phyloP scores from a whole-genome alignment of 1,140 invertebrate genomes.

The Argopecten irradians region DNA sequence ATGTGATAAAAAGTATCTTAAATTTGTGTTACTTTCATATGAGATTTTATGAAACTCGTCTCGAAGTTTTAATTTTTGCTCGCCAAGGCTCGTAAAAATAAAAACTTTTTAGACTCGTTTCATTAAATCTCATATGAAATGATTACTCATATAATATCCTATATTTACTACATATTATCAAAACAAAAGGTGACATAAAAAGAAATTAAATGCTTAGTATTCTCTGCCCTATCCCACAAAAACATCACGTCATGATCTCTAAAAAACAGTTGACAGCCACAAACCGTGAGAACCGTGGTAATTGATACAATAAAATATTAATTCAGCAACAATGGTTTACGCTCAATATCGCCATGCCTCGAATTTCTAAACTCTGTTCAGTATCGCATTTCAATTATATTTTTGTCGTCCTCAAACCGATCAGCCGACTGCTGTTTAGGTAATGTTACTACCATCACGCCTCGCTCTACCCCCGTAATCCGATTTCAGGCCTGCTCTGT shows the following conservation, averaged over 20 bases:
- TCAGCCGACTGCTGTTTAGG: not conserved
- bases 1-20: too few species aligned
- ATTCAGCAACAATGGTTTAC: not conserved
- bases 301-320: conserved; percentile 23
- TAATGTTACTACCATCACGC: not conserved
- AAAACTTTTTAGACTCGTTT: too few species aligned
- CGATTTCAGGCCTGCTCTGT: not conserved
- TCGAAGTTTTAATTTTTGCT: too few species aligned
- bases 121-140: too few species aligned
- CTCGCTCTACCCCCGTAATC: not conserved
- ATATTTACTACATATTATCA: too few species aligned
- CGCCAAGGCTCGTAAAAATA: too few species aligned
- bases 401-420: not conserved
- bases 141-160: too few species aligned
- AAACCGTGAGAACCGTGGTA: not conserved
- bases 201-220: too few species aligned
- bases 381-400: conserved; percentile 3
- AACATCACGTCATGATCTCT: not conserved
- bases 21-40: too few species aligned
- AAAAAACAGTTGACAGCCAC: not conserved
- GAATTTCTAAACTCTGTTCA: not conserved
- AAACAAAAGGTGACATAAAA: too few species aligned
- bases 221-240: not conserved
- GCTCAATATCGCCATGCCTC: not conserved
- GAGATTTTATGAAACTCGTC: too few species aligned